Evolutionary conservation across 1,140 invertebrate genomes (phyloP), one percentile per base, ranked within the genome.

Genomic region (Cyphomyrmex costatus): DNA sequence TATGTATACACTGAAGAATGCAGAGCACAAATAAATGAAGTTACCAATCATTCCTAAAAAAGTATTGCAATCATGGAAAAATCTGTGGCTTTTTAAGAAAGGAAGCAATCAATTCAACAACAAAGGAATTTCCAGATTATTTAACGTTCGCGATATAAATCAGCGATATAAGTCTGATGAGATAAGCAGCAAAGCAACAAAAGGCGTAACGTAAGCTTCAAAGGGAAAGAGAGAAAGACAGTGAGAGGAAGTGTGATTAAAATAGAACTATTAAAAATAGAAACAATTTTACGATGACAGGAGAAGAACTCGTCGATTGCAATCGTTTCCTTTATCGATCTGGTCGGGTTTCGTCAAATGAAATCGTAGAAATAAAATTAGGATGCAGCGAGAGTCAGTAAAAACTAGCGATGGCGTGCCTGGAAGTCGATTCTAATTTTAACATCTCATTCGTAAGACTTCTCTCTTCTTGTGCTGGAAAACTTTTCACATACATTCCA

Each of bases 301-400:
- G 66, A 70, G 46, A n/a, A 53, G 58, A 85, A 53, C n/a, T 46
- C 8, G 76, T 2, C 80, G 66, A 89, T 89, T 89, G n/a, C 56
- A 24, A 74, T 36, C 16, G 66, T 76, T 49, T 80, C 79, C 60
- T 27, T 42, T 46, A 86, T 73, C 77, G 83, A 80, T 51, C 53
- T 6, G 61, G 27, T 80, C 12, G 68, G 77, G 63, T 89, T 89
- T 89, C 88, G 51, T 60, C 10, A 66, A 42, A 83, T 53, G 88
- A 78, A 89, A 86, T 89, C 88, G 56, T 78, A 86, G 68, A 56
- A 88, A 42, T 86, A 78, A 53, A 58, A 53, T 83, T 83, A 36
- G 24, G 36, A 83, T 83, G 58, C 65, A 21, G 7, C 78, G 46
- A n/a, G 46, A 80, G 46, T n/a, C n/a, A 79, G 14, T 27, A n/a